Base-by-base conservation (phyloP, 2,888 invertebrate species). In the Agrochola litura region DNA sequence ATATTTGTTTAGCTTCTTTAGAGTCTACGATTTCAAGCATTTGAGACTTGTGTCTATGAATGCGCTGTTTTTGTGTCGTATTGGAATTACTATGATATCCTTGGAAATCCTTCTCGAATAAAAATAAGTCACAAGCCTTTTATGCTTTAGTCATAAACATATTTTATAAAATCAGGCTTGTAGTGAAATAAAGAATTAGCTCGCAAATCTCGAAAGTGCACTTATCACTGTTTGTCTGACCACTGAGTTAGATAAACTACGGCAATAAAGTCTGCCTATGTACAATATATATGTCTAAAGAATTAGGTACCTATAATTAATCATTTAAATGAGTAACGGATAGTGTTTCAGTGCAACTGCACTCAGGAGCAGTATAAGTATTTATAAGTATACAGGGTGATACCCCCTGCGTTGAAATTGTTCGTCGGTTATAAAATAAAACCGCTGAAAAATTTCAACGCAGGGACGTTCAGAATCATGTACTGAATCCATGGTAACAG, bases 311-410 rank as follows among this genome's bases (percentile, higher is more conserved):
- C 2, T 3, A 25, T 46, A 73, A 60, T 80, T 52, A 70, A 43
- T 71, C 19, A 80, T 76, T 52, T 52, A 30, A 60, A 70, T 71
- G 43, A 60, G 72, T 43, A 60, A n/a, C 19, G 16, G 41, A 43
- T 30, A 52, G n/a, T 22, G 10, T 19, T 37, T 49, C 19, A 56
- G 52, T 61, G 52, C 69, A 79, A 22, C 1, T 73, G 54, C 65
- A 70, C 60, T 69, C 14, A 22, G 19, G 9, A 49, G 19, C 1
- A 4, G 0, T 25, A 37, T 10, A 12, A 2, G 0, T 5, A 30
- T 30, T 30, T 30, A 30, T 30, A 30, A 30, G 30, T 30, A 30
- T 30, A 30, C n/a, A n/a, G n/a, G n/a, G n/a, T n/a, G n/a, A n/a
- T n/a, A n/a, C n/a, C n/a, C n/a, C n/a, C n/a, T n/a, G n/a, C n/a